Conservation (phyloP, 1,140 invertebrate species). For the Drosophila navojoa region DNA sequence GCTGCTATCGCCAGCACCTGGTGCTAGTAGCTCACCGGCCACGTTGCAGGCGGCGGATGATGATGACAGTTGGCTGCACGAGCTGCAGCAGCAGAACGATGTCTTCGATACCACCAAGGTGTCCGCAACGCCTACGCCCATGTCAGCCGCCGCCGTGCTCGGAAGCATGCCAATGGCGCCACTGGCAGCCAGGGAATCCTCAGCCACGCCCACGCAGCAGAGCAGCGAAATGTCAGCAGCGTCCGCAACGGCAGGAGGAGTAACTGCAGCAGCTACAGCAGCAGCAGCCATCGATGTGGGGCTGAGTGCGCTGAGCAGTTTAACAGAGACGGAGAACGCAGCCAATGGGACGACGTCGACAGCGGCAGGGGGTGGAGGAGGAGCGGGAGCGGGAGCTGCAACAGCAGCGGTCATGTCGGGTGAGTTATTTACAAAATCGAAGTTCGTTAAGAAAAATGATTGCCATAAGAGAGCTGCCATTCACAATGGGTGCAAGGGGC, state of each 20-base stretch:
- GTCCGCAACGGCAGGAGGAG: slow-evolving; percentile 1
- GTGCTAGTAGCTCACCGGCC: slow-evolving; percentile 48
- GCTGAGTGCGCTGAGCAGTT: slow-evolving; percentile 34
- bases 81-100: slow-evolving; percentile 75
- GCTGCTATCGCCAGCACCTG: slow-evolving; percentile 58
- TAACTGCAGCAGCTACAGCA: neutral
- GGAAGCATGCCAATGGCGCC: slow-evolving; percentile 64
- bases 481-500: slow-evolving; percentile 36
- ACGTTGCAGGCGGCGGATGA: slow-evolving; percentile 53
- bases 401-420: slow-evolving; percentile 55
- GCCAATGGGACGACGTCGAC: slow-evolving; percentile 7
- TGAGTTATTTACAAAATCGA: slow-evolving; percentile 40
- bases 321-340: slow-evolving; percentile 10
- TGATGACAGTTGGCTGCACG: slow-evolving; percentile 77
- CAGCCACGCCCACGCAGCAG: slow-evolving; percentile 74
- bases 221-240: slow-evolving; percentile 45
- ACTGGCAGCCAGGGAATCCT: slow-evolving; percentile 68
- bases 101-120: slow-evolving; percentile 80
- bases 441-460: slow-evolving; percentile 41
- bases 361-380: neutral
- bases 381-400: slow-evolving; percentile 18
- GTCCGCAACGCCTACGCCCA: slow-evolving; percentile 47
- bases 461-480: slow-evolving; percentile 37
- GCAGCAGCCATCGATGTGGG: slow-evolving; percentile 45
- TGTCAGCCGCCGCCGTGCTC: slow-evolving; percentile 33